A percentile compares a stretch with the other conserved stretches of the same genome.
These are phyloP conservation scores for Polyergus mexicanus DNA, from an alignment of 1,140 invertebrate species.

Conservation along the genomic window DNA sequence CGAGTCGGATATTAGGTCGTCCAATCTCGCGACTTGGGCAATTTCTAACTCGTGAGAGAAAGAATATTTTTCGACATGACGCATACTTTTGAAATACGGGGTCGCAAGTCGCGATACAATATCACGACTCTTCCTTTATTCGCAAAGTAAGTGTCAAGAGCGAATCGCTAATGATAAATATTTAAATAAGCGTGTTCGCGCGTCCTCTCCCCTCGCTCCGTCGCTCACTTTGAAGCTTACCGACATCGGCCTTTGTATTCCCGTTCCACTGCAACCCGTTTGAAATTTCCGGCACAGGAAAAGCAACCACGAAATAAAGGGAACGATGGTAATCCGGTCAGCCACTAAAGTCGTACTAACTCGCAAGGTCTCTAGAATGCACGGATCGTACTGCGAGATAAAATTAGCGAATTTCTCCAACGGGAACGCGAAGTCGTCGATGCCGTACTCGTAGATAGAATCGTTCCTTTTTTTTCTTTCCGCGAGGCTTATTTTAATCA, in stretches of 20 bases:
- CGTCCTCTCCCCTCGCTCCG: slow-evolving; percentile 20
- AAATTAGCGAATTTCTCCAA: slow-evolving; percentile 49
- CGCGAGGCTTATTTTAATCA: slow-evolving; percentile 55
- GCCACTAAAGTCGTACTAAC: slow-evolving; percentile 38
- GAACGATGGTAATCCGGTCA: slow-evolving; percentile 50
- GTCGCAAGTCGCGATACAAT: slow-evolving; percentile 19
- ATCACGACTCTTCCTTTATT: slow-evolving; percentile 34
- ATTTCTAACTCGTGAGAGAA: slow-evolving; percentile 1
- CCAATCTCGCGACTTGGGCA: not conserved
- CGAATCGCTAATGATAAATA: slow-evolving; percentile 66
- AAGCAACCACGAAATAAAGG: slow-evolving; percentile 12
- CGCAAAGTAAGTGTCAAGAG: slow-evolving; percentile 43
- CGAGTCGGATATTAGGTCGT: not conserved
- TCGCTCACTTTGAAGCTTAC: slow-evolving; percentile 67
- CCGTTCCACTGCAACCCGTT: slow-evolving; percentile 37
- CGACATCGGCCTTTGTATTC: slow-evolving; percentile 48
- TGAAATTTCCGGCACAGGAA: slow-evolving; percentile 63
- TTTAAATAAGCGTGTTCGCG: slow-evolving; percentile 68
- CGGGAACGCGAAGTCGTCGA: slow-evolving; percentile 3
- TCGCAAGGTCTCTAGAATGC: not conserved
- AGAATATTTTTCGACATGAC: not conserved
- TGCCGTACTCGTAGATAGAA: not conserved
- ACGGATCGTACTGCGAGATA: slow-evolving; percentile 24
- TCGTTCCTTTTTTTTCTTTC: slow-evolving; percentile 14
- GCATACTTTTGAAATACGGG: not conserved